Base-by-base conservation (phyloP, 2,888 invertebrate species). In the Belgica antarctica region DNA sequence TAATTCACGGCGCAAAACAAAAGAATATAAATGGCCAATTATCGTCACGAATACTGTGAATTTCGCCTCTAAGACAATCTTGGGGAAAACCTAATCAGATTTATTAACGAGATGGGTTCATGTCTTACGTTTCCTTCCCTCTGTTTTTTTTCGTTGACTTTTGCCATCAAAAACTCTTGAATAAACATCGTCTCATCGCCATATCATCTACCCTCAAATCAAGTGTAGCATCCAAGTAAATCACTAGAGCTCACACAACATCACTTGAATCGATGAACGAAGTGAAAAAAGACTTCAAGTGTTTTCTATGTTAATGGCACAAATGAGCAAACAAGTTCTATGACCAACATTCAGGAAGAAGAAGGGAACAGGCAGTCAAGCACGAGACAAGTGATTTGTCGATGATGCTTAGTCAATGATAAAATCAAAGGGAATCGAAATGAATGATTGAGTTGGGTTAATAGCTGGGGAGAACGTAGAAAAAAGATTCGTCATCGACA, bases 251-350 rank as follows among this genome's bases (percentile, higher is more conserved):
- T 41, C 15, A n/a, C n/a, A 52, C 22, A 52, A 12, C 17, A 52
- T 52, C 52, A 22, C 52, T 52, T 22, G 22, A 52, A 41, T 3
- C 15, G 4, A 2, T 15, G 24, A 27, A 59, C n/a, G 25, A 59
- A 27, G 25, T 19, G 27, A 59, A 25, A 59, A 24, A 5, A 27
- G n/a, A 3, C 4, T 8, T 59, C 25, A 15, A 59, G 59, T 22
- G 12, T 25, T 59, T 27, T 12, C 15, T 59, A 59, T 59, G 59
- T 27, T 27, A 59, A 59, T 59, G 59, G 59, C n/a, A n/a, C 12
- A 59, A 59, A 59, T 59, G 59, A 59, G 59, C 27, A 59, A 59
- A 59, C 59, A 59, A n/a, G 7, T 59, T 59, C 22, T 19, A 27
- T 59, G 59, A 59, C 59, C 59, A 59, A 22, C 27, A 27, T 59